Base-by-base conservation (phyloP, 1,140 invertebrate genomes). In the Diuraphis noxia region DNA sequence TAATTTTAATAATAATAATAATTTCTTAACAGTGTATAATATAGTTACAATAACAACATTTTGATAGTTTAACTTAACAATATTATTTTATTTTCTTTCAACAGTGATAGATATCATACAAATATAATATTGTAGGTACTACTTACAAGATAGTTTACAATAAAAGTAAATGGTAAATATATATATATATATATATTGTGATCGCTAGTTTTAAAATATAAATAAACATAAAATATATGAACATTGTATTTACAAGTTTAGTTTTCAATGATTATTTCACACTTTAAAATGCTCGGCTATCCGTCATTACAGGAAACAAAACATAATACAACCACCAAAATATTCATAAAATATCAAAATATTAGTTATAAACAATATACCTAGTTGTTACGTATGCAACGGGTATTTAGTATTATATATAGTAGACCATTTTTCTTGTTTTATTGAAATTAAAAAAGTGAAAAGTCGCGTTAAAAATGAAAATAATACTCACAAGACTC, bases 11-110 rank as follows among this genome's bases (percentile, higher is more conserved):
- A 84, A 84, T 84, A 41, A 41, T 82, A 41, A 82, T 82, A 41
- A 84, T 85, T 46, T 49, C n/a, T 86, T 86, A 86, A 86, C 84
- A 86, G 40, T 86, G 43, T 86, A 86, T 49, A 88, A 43, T 87
- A 43, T 87, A 40, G 49, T 52, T 87, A 87, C 85, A 38, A 87
- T 87, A 87, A 87, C 49, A 87, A 87, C 85, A 56, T 87, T 4
- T 52, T 49, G 43, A 49, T 86, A 86, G n/a, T 19, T 34, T 86
- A 46, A 34, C n/a, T 86, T 86, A 36, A 86, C 43, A 49, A 86
- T 86, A n/a, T n/a, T n/a, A n/a, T 19, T 77, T 36, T n/a, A 2
- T 25, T 84, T 81, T 40, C 17, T 63, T 88, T 63, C 21, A 88
- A 88, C 86, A 63, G 5, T 88, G 49, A 88, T 88, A 63, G 36